A percentile compares a stretch with the other conserved stretches of the same genome.
Conservation (phyloP, 2,797 vertebrate genomes). For the Phrynocephalus forsythii region DNA sequence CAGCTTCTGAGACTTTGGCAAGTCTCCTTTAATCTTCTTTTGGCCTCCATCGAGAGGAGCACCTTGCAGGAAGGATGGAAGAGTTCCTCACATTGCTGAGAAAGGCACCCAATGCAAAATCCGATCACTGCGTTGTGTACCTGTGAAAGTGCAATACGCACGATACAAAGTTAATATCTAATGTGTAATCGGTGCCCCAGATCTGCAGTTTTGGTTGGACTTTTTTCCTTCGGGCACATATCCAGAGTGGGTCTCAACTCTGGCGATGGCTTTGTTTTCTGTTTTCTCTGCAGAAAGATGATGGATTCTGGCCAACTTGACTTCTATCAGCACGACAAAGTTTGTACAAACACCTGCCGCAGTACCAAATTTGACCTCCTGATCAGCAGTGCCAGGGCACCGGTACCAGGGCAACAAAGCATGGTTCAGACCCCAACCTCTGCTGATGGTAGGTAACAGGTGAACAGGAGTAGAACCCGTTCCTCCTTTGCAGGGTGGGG, state of each 20-base stretch:
- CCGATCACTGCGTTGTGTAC: not conserved
- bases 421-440: constrained; percentile 83
- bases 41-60: no score
- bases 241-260: constrained; percentile 42
- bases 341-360: constrained; percentile 95
- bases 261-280: constrained; percentile 50
- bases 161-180: not conserved
- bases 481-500: not conserved
- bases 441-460: constrained; percentile 86
- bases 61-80: not conserved
- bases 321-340: constrained; percentile 92
- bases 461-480: constrained; percentile 46
- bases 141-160: not conserved
- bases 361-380: constrained; percentile 94
- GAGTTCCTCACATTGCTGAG: not conserved
- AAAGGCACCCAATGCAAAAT: not conserved
- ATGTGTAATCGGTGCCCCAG: not conserved
- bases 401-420: constrained; percentile 88
- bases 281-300: constrained; percentile 86
- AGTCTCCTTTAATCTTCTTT: not conserved
- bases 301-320: constrained; percentile 96
- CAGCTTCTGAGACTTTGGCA: not conserved
- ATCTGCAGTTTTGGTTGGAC: not conserved
- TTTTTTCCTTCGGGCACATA: constrained; percentile 40
- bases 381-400: constrained; percentile 90